Evolutionary conservation across 2,888 invertebrate species (phyloP).

Genomic region (Unio pictorum): DNA sequence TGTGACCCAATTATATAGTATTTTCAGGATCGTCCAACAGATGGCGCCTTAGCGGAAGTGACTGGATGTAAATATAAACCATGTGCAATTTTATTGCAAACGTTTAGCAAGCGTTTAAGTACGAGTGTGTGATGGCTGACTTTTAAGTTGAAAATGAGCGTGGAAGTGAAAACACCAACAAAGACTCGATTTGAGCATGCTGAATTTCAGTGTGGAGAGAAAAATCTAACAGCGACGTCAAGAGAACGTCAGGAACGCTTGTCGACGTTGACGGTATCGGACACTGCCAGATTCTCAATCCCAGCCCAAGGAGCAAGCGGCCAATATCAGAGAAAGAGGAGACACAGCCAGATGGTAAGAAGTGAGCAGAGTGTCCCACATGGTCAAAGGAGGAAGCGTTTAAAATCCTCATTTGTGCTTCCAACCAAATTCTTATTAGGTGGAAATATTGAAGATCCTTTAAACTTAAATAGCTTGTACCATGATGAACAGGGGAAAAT

Average conservation of each 20-base stretch:
- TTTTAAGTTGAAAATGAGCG: constrained; percentile 52
- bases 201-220: constrained; percentile 71
- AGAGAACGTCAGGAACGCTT: too few relatives aligned
- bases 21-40: constrained; percentile 5
- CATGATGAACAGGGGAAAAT: constrained; percentile 69
- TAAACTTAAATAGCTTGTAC: constrained; percentile 91
- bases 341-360: neutral
- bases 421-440: constrained; percentile 95
- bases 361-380: neutral
- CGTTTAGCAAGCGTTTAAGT: constrained; percentile 5
- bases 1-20: constrained; percentile 10
- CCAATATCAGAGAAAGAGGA: neutral
- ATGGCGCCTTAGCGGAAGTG: constrained; percentile 32
- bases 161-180: constrained; percentile 63
- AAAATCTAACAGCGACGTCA: constrained; percentile 21
- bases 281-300: neutral
- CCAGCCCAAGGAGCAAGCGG: neutral
- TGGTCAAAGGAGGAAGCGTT: constrained; percentile 25
- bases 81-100: constrained; percentile 12
- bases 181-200: constrained; percentile 54
- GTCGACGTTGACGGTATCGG: neutral
- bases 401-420: constrained; percentile 71
- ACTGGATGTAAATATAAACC: constrained; percentile 31
- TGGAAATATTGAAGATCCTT: constrained; percentile 94
- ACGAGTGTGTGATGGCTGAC: neutral